These are phyloP conservation scores for Diadema setosum DNA, from an alignment of 35 echinoderm and acorn worm genomes.

Conservation along the genomic window DNA sequence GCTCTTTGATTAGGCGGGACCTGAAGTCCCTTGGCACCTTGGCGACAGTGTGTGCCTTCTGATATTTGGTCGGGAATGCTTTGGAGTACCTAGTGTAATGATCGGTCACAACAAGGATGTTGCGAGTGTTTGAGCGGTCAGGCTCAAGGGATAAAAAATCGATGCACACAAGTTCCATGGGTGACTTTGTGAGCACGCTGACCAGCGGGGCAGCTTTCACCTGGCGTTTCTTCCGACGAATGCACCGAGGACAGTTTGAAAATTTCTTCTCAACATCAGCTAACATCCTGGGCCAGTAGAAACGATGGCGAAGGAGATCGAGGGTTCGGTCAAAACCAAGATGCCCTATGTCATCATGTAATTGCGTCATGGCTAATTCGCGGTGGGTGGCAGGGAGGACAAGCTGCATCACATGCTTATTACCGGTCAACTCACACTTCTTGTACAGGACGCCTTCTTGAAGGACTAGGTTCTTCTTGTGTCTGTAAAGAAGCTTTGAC, in stretches of 20 bases:
- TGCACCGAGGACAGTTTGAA: not conserved
- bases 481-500: not conserved
- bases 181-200: not conserved
- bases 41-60: constrained; percentile 61
- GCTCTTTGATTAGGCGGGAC: constrained; percentile 21
- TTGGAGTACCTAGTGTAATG: constrained; percentile 50
- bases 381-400: not conserved
- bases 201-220: constrained; percentile 12
- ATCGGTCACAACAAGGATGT: constrained; percentile 57
- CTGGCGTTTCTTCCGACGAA: not conserved
- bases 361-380: not conserved
- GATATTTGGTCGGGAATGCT: constrained; percentile 58
- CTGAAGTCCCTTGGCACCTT: constrained; percentile 70
- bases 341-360: constrained; percentile 21
- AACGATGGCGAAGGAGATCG: not conserved
- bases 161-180: constrained; percentile 52
- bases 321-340: not conserved
- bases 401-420: not conserved
- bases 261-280: not conserved
- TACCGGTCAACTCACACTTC: not conserved
- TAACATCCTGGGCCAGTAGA: constrained; percentile 49
- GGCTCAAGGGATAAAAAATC: constrained; percentile 34
- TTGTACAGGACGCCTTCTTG: not conserved
- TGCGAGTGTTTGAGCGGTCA: not conserved
- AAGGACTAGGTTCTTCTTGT: not conserved